Evolutionary conservation across 2,888 invertebrate genomes (phyloP).

Genomic region (Mantis religiosa): DNA sequence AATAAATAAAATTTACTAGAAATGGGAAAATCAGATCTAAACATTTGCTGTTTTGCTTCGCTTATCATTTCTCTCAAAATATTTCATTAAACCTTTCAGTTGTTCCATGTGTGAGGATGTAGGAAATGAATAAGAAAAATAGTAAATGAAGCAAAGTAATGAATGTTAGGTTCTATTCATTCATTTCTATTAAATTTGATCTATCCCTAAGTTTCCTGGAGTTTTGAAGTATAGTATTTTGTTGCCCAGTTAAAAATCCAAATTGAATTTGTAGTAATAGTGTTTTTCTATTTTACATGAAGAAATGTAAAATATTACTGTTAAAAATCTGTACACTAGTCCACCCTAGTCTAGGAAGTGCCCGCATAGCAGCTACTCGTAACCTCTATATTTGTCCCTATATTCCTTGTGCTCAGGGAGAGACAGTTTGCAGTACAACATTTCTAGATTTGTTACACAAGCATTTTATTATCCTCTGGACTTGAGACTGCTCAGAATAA

Average conservation of each 20-base stretch:
- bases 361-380: neutral
- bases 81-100: too few species aligned
- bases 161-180: too few species aligned
- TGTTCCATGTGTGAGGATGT: too few species aligned
- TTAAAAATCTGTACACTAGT: neutral
- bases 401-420: neutral
- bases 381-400: neutral
- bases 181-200: too few species aligned
- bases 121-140: too few species aligned
- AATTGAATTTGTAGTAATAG: neutral
- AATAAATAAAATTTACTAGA: too few species aligned
- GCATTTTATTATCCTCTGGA: neutral
- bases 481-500: neutral
- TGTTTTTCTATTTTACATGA: neutral
- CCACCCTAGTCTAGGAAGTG: neutral
- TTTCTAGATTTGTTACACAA: neutral
- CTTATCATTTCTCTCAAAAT: too few species aligned
- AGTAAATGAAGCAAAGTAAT: too few species aligned
- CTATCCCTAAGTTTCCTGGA: neutral
- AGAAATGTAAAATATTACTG: neutral
- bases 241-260: neutral
- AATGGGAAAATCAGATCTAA: too few species aligned
- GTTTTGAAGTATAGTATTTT: neutral
- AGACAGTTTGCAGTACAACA: neutral
- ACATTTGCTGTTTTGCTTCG: too few species aligned